Conservation (phyloP, 1,140 invertebrate species). For the Meteorus sp. region DNA sequence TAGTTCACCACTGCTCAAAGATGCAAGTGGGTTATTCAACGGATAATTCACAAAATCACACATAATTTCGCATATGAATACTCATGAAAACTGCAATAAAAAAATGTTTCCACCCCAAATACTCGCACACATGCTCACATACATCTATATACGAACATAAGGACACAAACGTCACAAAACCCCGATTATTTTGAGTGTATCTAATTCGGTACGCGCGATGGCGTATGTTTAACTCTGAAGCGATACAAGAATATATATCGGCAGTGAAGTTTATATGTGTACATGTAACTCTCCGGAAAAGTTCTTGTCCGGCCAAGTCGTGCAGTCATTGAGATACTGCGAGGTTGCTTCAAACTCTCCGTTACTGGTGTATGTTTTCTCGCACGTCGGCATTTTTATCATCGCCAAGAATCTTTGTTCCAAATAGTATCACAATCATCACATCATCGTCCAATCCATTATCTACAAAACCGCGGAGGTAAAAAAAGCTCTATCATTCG, state of each 20-base stretch:
- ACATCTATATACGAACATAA: too few species aligned
- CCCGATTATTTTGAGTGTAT: conserved; percentile 49
- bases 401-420: background rate
- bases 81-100: too few species aligned
- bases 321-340: conserved; percentile 19
- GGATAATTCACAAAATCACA: too few species aligned
- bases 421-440: too few species aligned
- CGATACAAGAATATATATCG: conserved; percentile 45
- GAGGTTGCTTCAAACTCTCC: conserved; percentile 2
- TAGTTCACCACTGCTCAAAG: too few species aligned
- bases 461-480: background rate
- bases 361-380: background rate
- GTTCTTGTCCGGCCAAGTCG: conserved; percentile 11
- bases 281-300: conserved; percentile 27
- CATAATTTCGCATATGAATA: too few species aligned
- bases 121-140: background rate
- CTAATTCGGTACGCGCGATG: conserved; percentile 55
- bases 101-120: background rate
- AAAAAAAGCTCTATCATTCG: too few species aligned
- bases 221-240: conserved; percentile 45
- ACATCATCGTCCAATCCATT: background rate
- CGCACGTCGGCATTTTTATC: background rate
- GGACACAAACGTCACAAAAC: too few species aligned
- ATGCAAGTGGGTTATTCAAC: too few species aligned
- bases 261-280: background rate